Percentiles rank a stretch among this genome's conserved stretches.
These are phyloP conservation scores for Centropyge bicolor DNA, from an alignment of 2,797 vertebrate genomes.

Conservation along the genomic window DNA sequence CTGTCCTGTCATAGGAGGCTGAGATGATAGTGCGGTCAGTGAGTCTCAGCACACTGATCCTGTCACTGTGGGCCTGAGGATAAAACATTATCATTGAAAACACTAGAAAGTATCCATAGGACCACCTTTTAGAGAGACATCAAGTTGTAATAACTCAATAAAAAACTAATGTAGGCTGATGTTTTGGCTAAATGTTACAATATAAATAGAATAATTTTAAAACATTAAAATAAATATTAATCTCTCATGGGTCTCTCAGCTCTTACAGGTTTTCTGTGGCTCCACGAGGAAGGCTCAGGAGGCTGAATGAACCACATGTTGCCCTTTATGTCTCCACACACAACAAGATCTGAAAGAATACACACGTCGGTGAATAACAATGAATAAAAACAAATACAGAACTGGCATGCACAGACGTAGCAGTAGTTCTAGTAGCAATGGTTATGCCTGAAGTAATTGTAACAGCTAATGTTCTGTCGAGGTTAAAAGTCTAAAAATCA, in stretches of 20 bases:
- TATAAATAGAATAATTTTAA: neutral
- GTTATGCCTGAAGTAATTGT: neutral
- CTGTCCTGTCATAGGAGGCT: slow-evolving; percentile 86
- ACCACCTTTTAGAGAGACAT: neutral
- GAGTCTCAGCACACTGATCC: slow-evolving; percentile 85
- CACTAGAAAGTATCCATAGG: neutral
- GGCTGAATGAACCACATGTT: slow-evolving; percentile 83
- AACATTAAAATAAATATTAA: neutral
- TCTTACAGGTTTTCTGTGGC: slow-evolving; percentile 78
- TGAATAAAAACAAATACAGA: neutral
- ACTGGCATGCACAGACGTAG: neutral
- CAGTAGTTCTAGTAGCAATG: neutral
- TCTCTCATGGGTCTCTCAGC: neutral
- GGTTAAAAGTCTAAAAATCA: too few relatives aligned
- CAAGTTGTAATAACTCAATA: neutral
- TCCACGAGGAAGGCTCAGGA: slow-evolving; percentile 60
- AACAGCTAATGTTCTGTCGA: too few relatives aligned
- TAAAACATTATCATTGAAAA: slow-evolving; percentile 18
- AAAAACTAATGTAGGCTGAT: neutral
- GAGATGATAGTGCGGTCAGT: slow-evolving; percentile 86
- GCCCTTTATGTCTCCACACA: slow-evolving; percentile 82
- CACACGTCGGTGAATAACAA: neutral
- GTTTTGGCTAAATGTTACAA: too few relatives aligned
- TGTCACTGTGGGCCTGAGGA: slow-evolving; percentile 85
- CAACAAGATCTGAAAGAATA: slow-evolving; percentile 75